Conservation (phyloP, 2,888 invertebrate species). For the Stomorhina lunata region DNA sequence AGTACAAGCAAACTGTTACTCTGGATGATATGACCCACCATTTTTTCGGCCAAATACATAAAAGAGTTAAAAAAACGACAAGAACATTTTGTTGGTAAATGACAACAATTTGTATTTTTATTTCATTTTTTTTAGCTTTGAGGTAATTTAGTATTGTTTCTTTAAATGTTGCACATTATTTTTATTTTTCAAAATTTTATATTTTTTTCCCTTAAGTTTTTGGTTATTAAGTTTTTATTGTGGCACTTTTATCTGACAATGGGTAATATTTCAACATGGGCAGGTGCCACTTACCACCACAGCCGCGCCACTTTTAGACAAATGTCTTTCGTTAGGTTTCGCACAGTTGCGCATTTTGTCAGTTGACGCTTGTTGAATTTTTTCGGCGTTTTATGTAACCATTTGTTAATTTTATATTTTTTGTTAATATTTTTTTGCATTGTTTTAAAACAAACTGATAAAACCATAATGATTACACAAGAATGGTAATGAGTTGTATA, state of each 20-base stretch:
- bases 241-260: slow-evolving; percentile 54
- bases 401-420: slow-evolving; percentile 27
- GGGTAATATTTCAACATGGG: slow-evolving; percentile 60
- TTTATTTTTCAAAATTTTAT: neutral
- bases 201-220: slow-evolving; percentile 8
- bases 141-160: slow-evolving; percentile 59
- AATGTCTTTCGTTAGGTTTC: slow-evolving; percentile 44
- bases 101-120: slow-evolving; percentile 56
- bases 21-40: slow-evolving; percentile 15
- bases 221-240: slow-evolving; percentile 41
- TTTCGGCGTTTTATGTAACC: slow-evolving; percentile 33
- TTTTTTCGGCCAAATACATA: slow-evolving; percentile 19
- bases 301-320: slow-evolving; percentile 46
- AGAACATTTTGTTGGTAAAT: slow-evolving; percentile 41
- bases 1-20: too few relatives aligned
- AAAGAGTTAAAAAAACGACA: slow-evolving; percentile 50
- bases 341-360: slow-evolving; percentile 58
- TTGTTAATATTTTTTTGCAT: slow-evolving; percentile 34
- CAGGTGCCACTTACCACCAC: slow-evolving; percentile 59
- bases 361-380: neutral
- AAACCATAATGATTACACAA: slow-evolving; percentile 57
- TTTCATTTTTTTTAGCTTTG: slow-evolving; percentile 28
- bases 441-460: slow-evolving; percentile 54
- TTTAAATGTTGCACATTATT: slow-evolving; percentile 40
- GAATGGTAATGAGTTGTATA: slow-evolving; percentile 63